phyloP scores from a whole-genome alignment of 2,113 vertebrate species.

The Microtus pennsylvanicus region DNA sequence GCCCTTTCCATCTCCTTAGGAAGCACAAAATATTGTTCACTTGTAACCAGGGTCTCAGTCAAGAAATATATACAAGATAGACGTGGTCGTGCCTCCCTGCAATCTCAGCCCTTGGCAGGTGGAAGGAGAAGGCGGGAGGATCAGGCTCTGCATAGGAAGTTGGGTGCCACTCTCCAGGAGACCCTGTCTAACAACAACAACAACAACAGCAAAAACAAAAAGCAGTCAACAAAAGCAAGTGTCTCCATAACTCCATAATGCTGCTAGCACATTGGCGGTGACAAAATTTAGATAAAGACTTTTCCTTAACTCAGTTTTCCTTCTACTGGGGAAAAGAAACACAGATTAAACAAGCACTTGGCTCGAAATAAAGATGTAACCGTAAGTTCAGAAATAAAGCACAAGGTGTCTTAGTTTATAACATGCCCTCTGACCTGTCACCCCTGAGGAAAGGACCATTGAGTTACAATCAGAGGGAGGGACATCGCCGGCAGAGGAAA shows the following conservation, averaged over 20 bases:
- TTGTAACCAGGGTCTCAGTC: not conserved
- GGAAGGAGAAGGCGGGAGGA: not conserved
- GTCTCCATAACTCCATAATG: constrained; percentile 1
- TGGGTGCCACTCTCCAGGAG: not conserved
- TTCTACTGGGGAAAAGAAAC: not conserved
- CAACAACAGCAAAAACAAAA: not conserved
- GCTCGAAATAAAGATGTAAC: not conserved
- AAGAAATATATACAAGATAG: not conserved
- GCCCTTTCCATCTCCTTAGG: not conserved
- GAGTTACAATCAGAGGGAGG: not conserved
- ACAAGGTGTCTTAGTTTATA: not conserved
- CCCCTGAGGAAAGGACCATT: not conserved
- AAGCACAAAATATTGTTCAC: not conserved
- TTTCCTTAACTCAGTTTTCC: not conserved
- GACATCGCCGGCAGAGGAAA: not conserved
- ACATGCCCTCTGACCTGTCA: not conserved
- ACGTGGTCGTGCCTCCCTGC: not conserved
- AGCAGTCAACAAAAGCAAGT: not conserved
- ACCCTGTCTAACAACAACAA: not conserved
- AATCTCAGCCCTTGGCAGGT: not conserved
- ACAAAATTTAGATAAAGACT: not conserved
- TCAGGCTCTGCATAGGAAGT: no score
- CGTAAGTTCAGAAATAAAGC: not conserved
- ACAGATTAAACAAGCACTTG: not conserved
- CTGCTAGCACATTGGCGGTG: not conserved